Base-by-base conservation (phyloP, 2,888 invertebrate species). In the Glaucopsyche alexis region DNA sequence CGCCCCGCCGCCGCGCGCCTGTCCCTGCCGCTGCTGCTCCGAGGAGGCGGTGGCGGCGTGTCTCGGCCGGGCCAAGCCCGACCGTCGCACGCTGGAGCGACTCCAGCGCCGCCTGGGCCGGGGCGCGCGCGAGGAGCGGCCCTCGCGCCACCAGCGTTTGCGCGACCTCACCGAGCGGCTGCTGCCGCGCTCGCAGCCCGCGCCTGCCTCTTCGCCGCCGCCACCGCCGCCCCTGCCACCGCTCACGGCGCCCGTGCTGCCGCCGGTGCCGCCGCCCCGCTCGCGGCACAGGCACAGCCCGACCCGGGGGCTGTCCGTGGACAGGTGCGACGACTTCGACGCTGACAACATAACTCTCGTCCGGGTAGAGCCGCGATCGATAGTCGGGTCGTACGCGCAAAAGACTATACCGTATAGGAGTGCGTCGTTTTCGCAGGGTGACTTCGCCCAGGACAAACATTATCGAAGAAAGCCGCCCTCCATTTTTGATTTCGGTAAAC, bases 391-490 rank as follows among this genome's bases (percentile, higher is more conserved):
- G 0, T 95, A 95, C 81, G 93, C 94, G 16, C 94, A 95, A 81
- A 94, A 95, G 81, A 94, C 94, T 75, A 95, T 96, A 79, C 96
- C 97, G 2, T 96, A 95, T 83, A 95, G 97, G 55, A 97, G 97
- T 82, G 97, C 97, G 7, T 97, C 97, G 8, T 97, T 98, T 83
- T 97, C 97, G 0, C 97, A 97, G 88, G 96, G 96, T 76, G 97
- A 97, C 85, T 96, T 95, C 81, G 93, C 95, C 0, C 95, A 95
- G 72, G 95, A 95, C 77, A 90, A 90, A 75, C 85, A 91, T 76
- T 90, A 89, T 75, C 84, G 88, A 77, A 82, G 87, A 78, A 81
- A 91, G 79, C 85, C 87, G 77, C 88, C 84, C 14, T 90, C 92
- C 13, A 87, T 89, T 74, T 91, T 92, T 74, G 91, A 93, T 79